A percentile compares a stretch with the other conserved stretches of the same genome.
Evolutionary conservation across 2,888 invertebrate species (phyloP).

Genomic region (Lithophane socia): DNA sequence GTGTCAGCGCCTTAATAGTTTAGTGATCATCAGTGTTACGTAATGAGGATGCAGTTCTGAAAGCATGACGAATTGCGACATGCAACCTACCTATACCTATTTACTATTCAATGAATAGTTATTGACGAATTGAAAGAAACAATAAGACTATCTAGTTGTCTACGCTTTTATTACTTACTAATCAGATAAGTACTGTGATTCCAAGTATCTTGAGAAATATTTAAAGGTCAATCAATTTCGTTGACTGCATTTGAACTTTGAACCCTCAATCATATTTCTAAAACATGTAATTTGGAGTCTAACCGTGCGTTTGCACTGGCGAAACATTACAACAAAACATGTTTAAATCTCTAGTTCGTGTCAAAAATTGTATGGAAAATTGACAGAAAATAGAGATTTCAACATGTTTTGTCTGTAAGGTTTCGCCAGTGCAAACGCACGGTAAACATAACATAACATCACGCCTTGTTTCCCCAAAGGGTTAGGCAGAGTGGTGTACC

Average conservation of each 20-base stretch:
- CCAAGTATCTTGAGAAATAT: constrained; percentile 7
- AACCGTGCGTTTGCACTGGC: background rate
- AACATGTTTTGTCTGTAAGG: too few species aligned
- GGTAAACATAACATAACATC: too few species aligned
- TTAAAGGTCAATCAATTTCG: constrained; percentile 13
- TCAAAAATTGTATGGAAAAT: too few species aligned
- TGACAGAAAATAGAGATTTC: too few species aligned
- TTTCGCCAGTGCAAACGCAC: too few species aligned
- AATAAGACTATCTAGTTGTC: background rate
- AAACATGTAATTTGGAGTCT: background rate
- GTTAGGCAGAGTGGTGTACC: too few species aligned
- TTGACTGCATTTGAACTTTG: constrained; percentile 18
- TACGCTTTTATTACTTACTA: background rate
- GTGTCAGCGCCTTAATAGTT: too few species aligned
- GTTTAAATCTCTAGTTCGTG: too few species aligned
- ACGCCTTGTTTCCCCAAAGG: too few species aligned
- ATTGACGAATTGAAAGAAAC: background rate
- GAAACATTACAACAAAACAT: too few species aligned
- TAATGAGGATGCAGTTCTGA: too few species aligned
- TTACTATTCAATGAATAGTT: background rate
- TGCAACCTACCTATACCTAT: background rate
- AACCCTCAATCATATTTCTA: background rate
- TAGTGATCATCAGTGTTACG: too few species aligned
- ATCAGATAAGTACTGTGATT: background rate
- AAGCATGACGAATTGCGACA: background rate